Evolutionary conservation across 2,888 invertebrate genomes (phyloP), one percentile per base, ranked within the genome.

Genomic region (Oeneis ivallda): DNA sequence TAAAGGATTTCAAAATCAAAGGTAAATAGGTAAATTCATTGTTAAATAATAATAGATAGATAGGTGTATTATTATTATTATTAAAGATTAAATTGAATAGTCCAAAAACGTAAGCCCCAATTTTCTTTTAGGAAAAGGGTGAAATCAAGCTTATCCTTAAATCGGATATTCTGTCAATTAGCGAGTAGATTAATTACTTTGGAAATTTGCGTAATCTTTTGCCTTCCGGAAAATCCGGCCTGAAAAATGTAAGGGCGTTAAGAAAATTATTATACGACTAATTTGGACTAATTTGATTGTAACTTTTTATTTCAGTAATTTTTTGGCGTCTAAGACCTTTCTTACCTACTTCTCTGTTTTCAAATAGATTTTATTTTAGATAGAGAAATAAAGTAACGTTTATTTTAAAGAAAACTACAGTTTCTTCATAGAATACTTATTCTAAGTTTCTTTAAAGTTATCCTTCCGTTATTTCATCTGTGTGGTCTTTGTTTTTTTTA

Each of bases 101-200:
- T 61, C 47, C 19, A 61, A 61, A 61, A 52, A 13, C n/a, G 41
- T 41, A 17, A 41, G 52, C 52, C 5, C 26, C 7, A 19, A 61
- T 61, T 61, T 47, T 61, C 50, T 50, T 60, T 17, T 32, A 9
- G 37, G 39, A 39, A 52, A 61, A 52, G 60, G 61, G 61, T 61
- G 52, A 68, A 72, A 71, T 72, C 69, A 70, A 74, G 70, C 69
- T 69, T 68, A 71, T 69, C 58, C 65, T 71, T 72, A 71, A 73
- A 76, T 74, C 72, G 71, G 73, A 74, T 75, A 74, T 74, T 75
- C 73, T 72, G 70, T 73, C 75, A 75, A 77, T 77, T 76, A 76
- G 73, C 64, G 69, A 71, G 66, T 65, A 70, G 73, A 75, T 76
- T 75, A 74, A 75, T 76, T 76, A 72, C 73, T 73, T 70, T 68